Evolutionary conservation across 1,140 invertebrate genomes (phyloP).

Genomic region (Drosophila ananassae): DNA sequence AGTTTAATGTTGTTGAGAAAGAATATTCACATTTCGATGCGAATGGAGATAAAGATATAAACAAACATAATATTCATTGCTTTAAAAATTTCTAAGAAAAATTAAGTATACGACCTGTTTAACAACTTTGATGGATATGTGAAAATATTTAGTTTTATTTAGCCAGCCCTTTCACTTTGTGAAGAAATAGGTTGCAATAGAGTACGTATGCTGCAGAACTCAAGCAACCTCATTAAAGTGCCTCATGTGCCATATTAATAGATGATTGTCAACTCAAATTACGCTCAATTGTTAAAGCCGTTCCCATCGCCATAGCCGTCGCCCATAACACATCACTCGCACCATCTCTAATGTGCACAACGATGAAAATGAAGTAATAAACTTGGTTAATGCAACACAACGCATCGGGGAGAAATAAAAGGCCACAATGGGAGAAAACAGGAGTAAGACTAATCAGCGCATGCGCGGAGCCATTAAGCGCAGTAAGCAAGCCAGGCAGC

Average conservation of each 20-base stretch:
- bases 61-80: too few relatives aligned
- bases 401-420: slow-evolving; percentile 48
- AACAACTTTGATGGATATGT: too few relatives aligned
- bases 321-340: slow-evolving; percentile 21
- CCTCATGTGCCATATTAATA: slow-evolving; percentile 60
- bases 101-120: background rate
- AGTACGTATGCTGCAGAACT: slow-evolving; percentile 7
- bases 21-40: too few relatives aligned
- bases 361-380: slow-evolving; percentile 74
- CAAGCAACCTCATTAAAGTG: slow-evolving; percentile 16
- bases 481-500: slow-evolving; percentile 9
- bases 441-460: slow-evolving; percentile 62
- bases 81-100: background rate
- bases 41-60: too few relatives aligned
- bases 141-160: background rate
- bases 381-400: slow-evolving; percentile 67
- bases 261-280: slow-evolving; percentile 63
- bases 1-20: too few relatives aligned
- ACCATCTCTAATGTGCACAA: slow-evolving; percentile 66
- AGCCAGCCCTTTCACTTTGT: background rate
- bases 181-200: background rate
- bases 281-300: slow-evolving; percentile 55
- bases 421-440: slow-evolving; percentile 59
- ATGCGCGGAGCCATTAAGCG: slow-evolving; percentile 60
- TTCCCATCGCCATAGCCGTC: slow-evolving; percentile 28